These are phyloP conservation scores for Pangasius djambal DNA, from an alignment of 2,797 vertebrate species.

Conservation along the genomic window DNA sequence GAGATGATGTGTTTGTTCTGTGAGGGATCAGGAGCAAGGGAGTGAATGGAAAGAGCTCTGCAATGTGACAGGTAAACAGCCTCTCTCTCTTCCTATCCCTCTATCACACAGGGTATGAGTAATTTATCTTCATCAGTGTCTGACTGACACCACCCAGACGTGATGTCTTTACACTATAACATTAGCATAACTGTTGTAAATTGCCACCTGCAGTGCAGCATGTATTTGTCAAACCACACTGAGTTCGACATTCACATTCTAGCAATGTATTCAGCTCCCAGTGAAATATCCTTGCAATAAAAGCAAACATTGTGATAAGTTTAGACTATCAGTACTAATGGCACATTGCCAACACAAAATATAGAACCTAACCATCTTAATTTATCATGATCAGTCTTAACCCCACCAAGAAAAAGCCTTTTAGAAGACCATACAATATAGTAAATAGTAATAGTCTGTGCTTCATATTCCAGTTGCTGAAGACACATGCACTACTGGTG, in stretches of 20 bases:
- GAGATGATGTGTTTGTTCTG: constrained; percentile 16
- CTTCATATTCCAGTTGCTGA: background rate
- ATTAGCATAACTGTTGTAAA: background rate
- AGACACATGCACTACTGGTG: background rate
- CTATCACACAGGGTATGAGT: constrained; percentile 27
- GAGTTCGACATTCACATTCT: background rate
- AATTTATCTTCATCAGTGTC: constrained; percentile 41
- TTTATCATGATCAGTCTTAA: background rate
- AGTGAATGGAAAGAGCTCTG: constrained; percentile 33
- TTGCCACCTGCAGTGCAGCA: background rate
- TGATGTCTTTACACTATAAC: constrained; percentile 1
- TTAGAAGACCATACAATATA: background rate
- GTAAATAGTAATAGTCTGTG: background rate
- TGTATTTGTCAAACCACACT: background rate
- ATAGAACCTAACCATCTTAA: background rate
- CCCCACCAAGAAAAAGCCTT: background rate
- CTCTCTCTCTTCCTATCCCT: constrained; percentile 1
- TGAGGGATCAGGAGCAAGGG: constrained; percentile 15
- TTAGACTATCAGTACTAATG: background rate
- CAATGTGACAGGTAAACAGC: constrained; percentile 26
- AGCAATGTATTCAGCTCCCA: background rate
- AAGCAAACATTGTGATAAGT: background rate
- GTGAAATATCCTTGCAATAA: background rate
- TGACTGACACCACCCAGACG: constrained; percentile 14
- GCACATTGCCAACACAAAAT: background rate